Evolutionary conservation across 2,113 vertebrate genomes (phyloP).

Genomic region (Sarotherodon lohbergeri): DNA sequence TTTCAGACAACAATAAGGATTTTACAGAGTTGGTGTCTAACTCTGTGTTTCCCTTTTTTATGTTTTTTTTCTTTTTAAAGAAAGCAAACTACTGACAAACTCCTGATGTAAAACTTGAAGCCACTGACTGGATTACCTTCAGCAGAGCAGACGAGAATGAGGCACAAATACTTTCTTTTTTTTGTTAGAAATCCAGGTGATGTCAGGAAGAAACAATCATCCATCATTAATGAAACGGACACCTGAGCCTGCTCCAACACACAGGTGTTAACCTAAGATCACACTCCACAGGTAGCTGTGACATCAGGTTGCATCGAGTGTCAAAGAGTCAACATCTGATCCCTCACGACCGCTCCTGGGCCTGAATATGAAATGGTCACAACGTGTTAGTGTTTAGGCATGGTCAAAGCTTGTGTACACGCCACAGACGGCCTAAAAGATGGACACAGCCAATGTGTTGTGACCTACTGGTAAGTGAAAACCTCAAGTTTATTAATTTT

Average conservation of each 20-base stretch:
- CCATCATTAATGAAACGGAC: neutral
- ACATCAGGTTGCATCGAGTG: neutral
- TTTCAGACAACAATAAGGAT: neutral
- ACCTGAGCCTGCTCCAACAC: neutral
- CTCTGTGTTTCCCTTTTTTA: neutral
- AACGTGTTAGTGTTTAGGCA: neutral
- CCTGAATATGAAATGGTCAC: neutral
- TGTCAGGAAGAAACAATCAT: neutral
- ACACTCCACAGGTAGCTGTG: neutral
- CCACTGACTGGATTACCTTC: neutral
- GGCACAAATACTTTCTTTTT: neutral
- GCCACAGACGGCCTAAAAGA: neutral
- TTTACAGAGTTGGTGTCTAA: neutral
- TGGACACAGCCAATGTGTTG: neutral
- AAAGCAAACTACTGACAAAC: neutral
- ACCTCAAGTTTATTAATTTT: neutral
- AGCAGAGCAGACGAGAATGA: neutral
- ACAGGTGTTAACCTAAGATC: neutral
- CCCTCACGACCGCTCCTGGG: neutral
- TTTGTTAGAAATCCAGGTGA: neutral
- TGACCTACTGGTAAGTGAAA: neutral
- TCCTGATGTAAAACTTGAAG: neutral
- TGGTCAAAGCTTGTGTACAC: neutral
- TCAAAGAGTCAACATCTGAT: neutral
- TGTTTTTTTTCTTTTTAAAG: neutral